Evolutionary conservation across 2,113 vertebrate genomes (phyloP).

Genomic region (Chloroceryle aenea): DNA sequence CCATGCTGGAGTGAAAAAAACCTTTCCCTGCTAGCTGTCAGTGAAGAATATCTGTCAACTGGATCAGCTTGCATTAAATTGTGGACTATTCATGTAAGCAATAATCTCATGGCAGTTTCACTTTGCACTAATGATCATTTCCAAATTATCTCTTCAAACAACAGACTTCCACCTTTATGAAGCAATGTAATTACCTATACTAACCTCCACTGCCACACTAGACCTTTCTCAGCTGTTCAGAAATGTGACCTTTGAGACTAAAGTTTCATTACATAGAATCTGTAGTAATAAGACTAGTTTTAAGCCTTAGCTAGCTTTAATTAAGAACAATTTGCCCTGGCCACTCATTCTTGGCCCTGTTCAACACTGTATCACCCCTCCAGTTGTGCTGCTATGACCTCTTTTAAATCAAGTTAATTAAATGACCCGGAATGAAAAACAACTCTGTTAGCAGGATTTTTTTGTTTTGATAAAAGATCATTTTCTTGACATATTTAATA

Average conservation of each 20-base stretch:
- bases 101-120: background rate
- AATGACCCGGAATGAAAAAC: background rate
- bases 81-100: background rate
- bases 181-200: background rate
- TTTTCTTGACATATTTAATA: background rate
- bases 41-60: background rate
- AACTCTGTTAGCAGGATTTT: background rate
- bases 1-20: background rate
- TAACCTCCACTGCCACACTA: background rate
- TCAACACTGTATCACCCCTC: background rate
- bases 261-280: background rate
- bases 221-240: background rate
- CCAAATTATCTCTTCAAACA: background rate
- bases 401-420: background rate
- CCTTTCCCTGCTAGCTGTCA: background rate
- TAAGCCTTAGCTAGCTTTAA: background rate
- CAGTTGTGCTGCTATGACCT: background rate
- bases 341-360: background rate
- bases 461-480: background rate
- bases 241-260: slow-evolving; percentile 2
- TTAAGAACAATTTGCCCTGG: background rate
- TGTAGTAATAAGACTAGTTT: background rate
- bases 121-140: background rate
- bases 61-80: background rate
- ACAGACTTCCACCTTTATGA: background rate